Evolutionary conservation across 1,140 invertebrate genomes (phyloP).

Genomic region (Neodiprion fabricii): DNA sequence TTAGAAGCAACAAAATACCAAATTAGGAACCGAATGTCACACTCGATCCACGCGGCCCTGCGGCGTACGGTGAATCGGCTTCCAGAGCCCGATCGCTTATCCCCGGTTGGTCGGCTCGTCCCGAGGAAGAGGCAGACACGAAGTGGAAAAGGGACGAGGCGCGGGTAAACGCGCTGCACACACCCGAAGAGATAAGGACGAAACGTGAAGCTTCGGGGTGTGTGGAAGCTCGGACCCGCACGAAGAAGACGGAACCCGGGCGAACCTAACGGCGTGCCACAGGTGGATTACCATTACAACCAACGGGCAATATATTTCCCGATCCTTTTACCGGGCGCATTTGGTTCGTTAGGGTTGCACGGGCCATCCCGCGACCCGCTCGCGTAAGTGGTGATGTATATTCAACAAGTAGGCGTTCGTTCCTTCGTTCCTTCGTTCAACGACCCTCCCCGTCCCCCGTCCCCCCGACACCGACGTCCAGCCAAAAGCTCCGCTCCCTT

Average conservation of each 20-base stretch:
- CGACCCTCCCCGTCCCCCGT: not conserved
- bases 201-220: not conserved
- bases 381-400: slow-evolving; percentile 31
- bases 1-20: slow-evolving; percentile 1
- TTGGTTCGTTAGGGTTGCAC: slow-evolving; percentile 30
- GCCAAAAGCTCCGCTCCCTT: not conserved
- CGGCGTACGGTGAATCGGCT: no score
- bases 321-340: slow-evolving; percentile 1
- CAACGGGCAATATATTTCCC: slow-evolving; percentile 7
- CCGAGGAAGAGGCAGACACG: no score
- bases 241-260: slow-evolving; percentile 3
- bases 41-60: not conserved
- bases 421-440: slow-evolving; percentile 15
- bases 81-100: no score
- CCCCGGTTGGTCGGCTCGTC: no score
- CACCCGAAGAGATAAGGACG: not conserved
- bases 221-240: not conserved
- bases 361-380: slow-evolving; percentile 11
- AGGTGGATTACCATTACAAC: slow-evolving; percentile 5
- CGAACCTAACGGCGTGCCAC: slow-evolving; percentile 17
- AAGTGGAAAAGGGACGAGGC: not conserved
- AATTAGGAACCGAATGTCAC: not conserved
- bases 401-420: slow-evolving; percentile 34
- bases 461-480: not conserved
- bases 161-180: not conserved